Evolutionary conservation across 2,797 vertebrate species (phyloP).

Genomic region (Siniperca scherzeri): DNA sequence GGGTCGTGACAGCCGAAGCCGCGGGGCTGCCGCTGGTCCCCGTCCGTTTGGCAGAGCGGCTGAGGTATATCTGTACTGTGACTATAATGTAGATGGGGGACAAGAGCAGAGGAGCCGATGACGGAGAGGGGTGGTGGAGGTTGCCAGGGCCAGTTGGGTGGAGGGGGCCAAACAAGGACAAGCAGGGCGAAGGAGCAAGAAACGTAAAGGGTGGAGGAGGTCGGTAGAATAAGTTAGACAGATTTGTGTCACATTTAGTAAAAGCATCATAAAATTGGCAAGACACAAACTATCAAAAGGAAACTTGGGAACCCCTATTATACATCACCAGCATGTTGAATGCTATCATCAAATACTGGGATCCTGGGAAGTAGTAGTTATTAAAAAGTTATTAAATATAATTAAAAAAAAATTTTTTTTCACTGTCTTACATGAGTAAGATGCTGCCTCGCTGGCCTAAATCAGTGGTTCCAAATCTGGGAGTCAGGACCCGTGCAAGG

Average conservation of each 20-base stretch:
- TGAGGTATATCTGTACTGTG: conserved; percentile 89
- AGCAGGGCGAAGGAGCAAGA: conserved; percentile 36
- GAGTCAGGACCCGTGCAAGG: background rate
- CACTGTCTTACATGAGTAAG: background rate
- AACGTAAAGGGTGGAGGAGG: conserved; percentile 46
- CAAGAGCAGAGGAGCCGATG: conserved; percentile 69
- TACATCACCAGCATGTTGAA: background rate
- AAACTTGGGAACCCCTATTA: conserved; percentile 18
- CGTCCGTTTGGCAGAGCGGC: conserved; percentile 80
- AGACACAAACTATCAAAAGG: conserved; percentile 48
- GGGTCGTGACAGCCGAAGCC: conserved; percentile 67
- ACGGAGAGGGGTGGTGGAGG: conserved; percentile 42
- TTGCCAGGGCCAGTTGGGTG: conserved; percentile 73
- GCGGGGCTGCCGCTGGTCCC: conserved; percentile 64
- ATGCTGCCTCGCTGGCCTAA: background rate
- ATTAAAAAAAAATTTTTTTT: background rate
- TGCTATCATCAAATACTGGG: conserved; percentile 4
- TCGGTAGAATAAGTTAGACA: conserved; percentile 69
- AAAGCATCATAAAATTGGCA: conserved; percentile 38
- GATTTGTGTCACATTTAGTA: conserved; percentile 35
- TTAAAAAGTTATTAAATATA: background rate
- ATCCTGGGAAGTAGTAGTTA: background rate
- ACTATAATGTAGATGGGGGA: conserved; percentile 80
- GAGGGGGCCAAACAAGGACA: conserved; percentile 34
- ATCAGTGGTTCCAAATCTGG: conserved; percentile 6